Percentiles rank a stretch among this genome's conserved stretches.
These are phyloP conservation scores for Platichthys stellatus DNA, from an alignment of 2,113 vertebrate species.

Conservation along the genomic window DNA sequence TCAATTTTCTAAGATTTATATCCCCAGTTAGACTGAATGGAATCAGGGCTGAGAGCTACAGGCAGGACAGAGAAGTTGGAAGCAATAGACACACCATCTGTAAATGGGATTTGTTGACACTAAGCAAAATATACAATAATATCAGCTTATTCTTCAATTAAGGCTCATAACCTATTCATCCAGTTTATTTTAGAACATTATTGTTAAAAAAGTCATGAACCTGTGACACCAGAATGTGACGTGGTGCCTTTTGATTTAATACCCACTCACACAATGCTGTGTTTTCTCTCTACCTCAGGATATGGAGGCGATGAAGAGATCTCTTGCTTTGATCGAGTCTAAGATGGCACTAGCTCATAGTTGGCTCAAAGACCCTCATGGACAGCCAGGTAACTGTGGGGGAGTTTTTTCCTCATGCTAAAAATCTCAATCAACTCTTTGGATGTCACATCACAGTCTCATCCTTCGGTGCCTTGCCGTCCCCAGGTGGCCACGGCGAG, in stretches of 20 bases:
- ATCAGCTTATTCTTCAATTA: too few species aligned
- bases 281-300: conserved; percentile 84
- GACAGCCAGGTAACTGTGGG: conserved; percentile 87
- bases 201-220: neutral
- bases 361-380: conserved; percentile 94
- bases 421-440: neutral
- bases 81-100: too few species aligned
- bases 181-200: too few species aligned
- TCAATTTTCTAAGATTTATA: too few species aligned
- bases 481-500: conserved; percentile 91
- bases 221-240: neutral
- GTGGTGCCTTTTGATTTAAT: neutral
- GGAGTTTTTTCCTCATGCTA: neutral
- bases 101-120: too few species aligned
- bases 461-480: neutral
- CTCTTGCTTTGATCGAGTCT: conserved; percentile 93
- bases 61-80: too few species aligned
- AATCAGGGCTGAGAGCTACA: too few species aligned
- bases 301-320: conserved; percentile 97
- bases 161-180: too few species aligned
- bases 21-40: too few species aligned
- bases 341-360: conserved; percentile 95
- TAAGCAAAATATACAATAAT: too few species aligned
- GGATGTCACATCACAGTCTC: neutral
- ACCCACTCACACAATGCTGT: conserved; percentile 6